These are phyloP conservation scores for Leucophora obtusa DNA, from an alignment of 2,888 invertebrate genomes.

Conservation along the genomic window DNA sequence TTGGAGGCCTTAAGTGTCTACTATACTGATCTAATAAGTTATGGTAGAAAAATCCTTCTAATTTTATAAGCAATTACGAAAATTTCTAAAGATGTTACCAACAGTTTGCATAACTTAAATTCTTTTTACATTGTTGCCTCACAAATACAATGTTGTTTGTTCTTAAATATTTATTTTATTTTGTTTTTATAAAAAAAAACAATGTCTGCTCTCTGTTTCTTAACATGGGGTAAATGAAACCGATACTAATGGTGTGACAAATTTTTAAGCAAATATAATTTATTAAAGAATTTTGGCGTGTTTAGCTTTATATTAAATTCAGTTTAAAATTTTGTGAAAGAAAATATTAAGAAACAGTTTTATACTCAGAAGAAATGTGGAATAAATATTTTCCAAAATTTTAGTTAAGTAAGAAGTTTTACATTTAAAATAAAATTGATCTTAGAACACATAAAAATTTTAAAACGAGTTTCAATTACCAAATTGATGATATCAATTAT, in stretches of 20 bases:
- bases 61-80: no score
- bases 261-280: constrained; percentile 68
- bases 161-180: neutral
- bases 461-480: no score
- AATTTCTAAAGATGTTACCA: neutral
- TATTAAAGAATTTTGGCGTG: constrained; percentile 23
- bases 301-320: neutral
- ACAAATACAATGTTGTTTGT: neutral
- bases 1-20: no score
- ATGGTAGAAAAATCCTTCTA: no score
- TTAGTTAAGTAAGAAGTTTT: no score
- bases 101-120: neutral
- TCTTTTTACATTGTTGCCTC: neutral
- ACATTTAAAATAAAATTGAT: no score
- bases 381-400: no score
- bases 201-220: neutral
- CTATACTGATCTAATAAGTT: no score
- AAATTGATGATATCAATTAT: no score
- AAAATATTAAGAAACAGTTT: neutral
- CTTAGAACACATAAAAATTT: no score
- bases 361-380: no score
- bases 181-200: neutral
- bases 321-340: neutral
- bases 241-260: constrained; percentile 75
- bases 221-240: constrained; percentile 21